Conservation (phyloP, 1,140 invertebrate species). For the Yoshiicerus persimilis region DNA sequence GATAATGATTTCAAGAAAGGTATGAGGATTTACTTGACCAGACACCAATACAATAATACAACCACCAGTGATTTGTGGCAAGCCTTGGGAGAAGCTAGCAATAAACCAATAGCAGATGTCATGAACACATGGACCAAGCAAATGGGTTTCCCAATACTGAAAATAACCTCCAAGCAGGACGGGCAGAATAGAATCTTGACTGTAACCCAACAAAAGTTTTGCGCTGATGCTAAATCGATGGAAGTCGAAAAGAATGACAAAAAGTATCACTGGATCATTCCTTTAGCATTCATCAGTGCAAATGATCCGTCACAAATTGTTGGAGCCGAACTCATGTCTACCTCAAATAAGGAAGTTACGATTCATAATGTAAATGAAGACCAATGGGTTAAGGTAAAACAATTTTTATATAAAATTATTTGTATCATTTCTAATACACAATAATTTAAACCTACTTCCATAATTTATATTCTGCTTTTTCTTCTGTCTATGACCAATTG, state of each 20-base stretch:
- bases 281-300: constrained; percentile 77
- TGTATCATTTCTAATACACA: too few species aligned
- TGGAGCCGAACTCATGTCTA: constrained; percentile 67
- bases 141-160: constrained; percentile 58
- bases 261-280: constrained; percentile 76
- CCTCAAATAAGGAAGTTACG: constrained; percentile 53
- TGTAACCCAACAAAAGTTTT: constrained; percentile 81
- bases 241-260: constrained; percentile 3
- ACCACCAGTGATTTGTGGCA: constrained; percentile 61
- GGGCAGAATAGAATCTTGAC: constrained; percentile 66
- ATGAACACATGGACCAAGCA: constrained; percentile 66
- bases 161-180: constrained; percentile 54
- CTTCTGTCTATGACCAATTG: too few species aligned
- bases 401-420: too few species aligned
- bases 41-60: constrained; percentile 60
- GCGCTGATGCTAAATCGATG: constrained; percentile 68
- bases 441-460: too few species aligned
- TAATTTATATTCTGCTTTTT: too few species aligned
- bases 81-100: constrained; percentile 57
- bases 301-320: constrained; percentile 65
- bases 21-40: constrained; percentile 62
- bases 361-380: constrained; percentile 60
- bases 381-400: background rate
- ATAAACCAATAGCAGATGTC: constrained; percentile 57
- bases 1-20: constrained; percentile 65